phyloP scores from a whole-genome alignment of 1,140 invertebrate species.

The Bombus difficillimus region DNA sequence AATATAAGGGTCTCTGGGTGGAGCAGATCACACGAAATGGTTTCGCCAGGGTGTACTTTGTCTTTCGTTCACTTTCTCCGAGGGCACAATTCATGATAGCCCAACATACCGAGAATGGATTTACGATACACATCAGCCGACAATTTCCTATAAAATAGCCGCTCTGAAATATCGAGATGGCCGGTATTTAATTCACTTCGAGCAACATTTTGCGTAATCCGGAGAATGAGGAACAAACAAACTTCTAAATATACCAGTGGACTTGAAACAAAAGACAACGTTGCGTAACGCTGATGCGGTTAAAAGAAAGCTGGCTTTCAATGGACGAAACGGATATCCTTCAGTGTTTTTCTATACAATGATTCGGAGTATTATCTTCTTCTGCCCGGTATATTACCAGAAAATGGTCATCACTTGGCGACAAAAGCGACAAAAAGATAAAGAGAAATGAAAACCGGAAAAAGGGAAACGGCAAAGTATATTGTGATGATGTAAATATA shows the following conservation, averaged over 20 bases:
- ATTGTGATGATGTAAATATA: conserved; percentile 20
- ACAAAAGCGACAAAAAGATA: conserved; percentile 20
- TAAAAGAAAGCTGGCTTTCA: not conserved
- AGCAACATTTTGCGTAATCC: not conserved
- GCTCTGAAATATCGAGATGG: not conserved
- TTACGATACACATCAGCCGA: conserved; percentile 40
- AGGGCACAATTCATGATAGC: conserved; percentile 61
- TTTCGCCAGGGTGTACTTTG: conserved; percentile 58
- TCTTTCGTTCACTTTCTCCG: conserved; percentile 56
- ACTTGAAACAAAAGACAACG: not conserved
- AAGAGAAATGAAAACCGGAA: not conserved
- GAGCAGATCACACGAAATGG: conserved; percentile 48
- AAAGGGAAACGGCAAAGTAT: not conserved
- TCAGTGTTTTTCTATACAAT: not conserved
- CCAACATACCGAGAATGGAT: conserved; percentile 49
- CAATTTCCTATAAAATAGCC: not conserved
- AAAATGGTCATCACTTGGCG: conserved; percentile 56
- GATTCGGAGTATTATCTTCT: too few species aligned
- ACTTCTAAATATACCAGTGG: not conserved
- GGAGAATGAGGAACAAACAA: not conserved
- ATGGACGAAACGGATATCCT: conserved; percentile 5
- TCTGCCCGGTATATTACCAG: conserved; percentile 13
- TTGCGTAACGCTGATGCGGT: conserved; percentile 9
- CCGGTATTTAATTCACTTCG: not conserved
- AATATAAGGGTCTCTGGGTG: conserved; percentile 31